Evolutionary conservation across 1,140 invertebrate species (phyloP), one percentile per base, ranked within the genome.

Genomic region (Pollicipes pollicipes): DNA sequence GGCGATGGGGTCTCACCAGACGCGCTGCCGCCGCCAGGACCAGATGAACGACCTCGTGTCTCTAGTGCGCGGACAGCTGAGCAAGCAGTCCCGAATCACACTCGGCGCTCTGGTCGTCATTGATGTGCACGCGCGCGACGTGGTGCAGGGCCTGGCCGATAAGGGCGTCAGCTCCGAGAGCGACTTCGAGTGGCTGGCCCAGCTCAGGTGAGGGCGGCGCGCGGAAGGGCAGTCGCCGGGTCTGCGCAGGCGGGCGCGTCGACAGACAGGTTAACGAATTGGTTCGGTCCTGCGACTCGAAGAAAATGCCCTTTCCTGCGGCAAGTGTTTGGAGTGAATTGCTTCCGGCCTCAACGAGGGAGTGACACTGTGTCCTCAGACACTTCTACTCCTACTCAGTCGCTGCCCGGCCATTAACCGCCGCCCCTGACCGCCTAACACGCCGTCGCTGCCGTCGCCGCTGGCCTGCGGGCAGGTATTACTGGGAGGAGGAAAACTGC

Each of bases 181-280:
- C 73, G 93, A 97, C 76, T 97, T 97, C 78, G 86, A 90, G 70
- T 98, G 95, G 95, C 80, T 96, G 8, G 90, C 88, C 77, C 89
- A 92, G 79, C 79, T 98, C 27, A 83, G 95, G 70, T 98, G 97
- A 70, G n/a, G n/a, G n/a, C n/a, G n/a, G n/a, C 27, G n/a, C 35
- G 17, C 35, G 35, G 35, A 35, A n/a, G n/a, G n/a, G n/a, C n/a
- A n/a, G n/a, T n/a, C n/a, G n/a, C n/a, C n/a, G n/a, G n/a, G n/a
- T n/a, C n/a, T n/a, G n/a, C n/a, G n/a, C n/a, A n/a, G n/a, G n/a
- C n/a, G n/a, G n/a, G n/a, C n/a, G n/a, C n/a, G n/a, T n/a, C 78
- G 97, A 97, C 81, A 96, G 96, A 78, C 93, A 89, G 88, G 81
- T 87, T 70, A 87, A 91, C 27, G 85, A 86, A 10, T 81, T 82